A percentile compares a stretch with the other conserved stretches of the same genome.
Conservation (phyloP, 2,888 invertebrate genomes). For the Drosophila basisetae region DNA sequence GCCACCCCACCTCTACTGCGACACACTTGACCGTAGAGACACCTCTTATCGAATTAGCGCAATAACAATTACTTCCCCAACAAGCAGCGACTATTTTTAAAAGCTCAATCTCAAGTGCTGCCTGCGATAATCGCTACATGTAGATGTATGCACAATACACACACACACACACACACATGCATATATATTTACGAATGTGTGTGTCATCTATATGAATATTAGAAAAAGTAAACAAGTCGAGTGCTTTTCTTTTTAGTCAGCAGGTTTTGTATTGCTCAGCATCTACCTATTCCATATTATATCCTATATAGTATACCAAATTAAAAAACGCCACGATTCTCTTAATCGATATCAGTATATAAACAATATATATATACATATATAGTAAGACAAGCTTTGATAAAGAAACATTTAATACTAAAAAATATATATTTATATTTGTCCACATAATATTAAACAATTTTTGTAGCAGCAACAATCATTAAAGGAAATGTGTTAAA, state of each 20-base stretch:
- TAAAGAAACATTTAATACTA: neutral
- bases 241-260: conserved; percentile 35
- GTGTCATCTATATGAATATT: conserved; percentile 17
- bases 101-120: conserved; percentile 39
- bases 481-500: neutral
- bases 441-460: neutral
- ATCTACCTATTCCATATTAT: conserved; percentile 1
- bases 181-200: neutral
- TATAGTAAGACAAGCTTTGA: neutral
- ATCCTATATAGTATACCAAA: conserved; percentile 2
- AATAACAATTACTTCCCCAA: conserved; percentile 45
- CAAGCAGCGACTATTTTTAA: conserved; percentile 52
- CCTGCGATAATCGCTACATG: conserved; percentile 25
- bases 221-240: conserved; percentile 29
- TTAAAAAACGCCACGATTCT: neutral
- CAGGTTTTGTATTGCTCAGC: conserved; percentile 27
- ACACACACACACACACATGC: neutral
- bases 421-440: neutral
- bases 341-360: neutral
- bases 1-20: neutral
- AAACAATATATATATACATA: neutral
- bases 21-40: conserved; percentile 18
- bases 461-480: neutral
- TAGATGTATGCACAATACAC: neutral
- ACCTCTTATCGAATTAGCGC: conserved; percentile 58